phyloP scores from a whole-genome alignment of 2,113 vertebrate genomes.

The Bujurquina vittata region DNA sequence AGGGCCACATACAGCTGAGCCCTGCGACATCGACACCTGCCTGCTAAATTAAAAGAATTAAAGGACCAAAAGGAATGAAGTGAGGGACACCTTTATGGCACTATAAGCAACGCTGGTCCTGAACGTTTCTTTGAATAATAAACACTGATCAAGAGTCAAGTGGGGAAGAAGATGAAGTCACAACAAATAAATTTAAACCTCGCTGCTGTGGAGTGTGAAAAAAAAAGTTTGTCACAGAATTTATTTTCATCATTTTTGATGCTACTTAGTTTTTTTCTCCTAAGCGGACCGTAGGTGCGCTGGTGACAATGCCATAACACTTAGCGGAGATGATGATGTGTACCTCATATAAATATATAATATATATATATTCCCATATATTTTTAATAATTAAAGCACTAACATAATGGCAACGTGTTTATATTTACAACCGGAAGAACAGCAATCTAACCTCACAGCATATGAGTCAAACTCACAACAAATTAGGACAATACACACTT shows the following conservation, averaged over 20 bases:
- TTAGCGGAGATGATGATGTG: neutral
- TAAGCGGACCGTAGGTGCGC: neutral
- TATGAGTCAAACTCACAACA: neutral
- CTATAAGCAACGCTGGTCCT: neutral
- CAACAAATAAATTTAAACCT: conserved; percentile 10
- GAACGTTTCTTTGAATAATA: conserved; percentile 1
- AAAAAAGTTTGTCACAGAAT: neutral
- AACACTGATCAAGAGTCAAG: conserved; percentile 16
- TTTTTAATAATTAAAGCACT: neutral
- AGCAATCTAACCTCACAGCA: neutral
- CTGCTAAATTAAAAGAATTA: conserved; percentile 22
- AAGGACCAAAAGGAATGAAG: neutral
- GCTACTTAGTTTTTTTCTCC: neutral
- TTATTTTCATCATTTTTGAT: neutral
- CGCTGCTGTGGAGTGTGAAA: neutral
- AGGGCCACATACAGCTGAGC: conserved; percentile 44
- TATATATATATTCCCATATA: too few relatives aligned
- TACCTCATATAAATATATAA: neutral
- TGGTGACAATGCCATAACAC: neutral
- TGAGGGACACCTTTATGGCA: neutral
- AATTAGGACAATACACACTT: neutral
- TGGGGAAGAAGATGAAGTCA: neutral
- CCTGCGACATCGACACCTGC: conserved; percentile 16
- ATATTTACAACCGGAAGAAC: neutral
- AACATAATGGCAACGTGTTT: neutral